These are phyloP conservation scores for Laothoe populi DNA, from an alignment of 2,888 invertebrate species.

Conservation along the genomic window DNA sequence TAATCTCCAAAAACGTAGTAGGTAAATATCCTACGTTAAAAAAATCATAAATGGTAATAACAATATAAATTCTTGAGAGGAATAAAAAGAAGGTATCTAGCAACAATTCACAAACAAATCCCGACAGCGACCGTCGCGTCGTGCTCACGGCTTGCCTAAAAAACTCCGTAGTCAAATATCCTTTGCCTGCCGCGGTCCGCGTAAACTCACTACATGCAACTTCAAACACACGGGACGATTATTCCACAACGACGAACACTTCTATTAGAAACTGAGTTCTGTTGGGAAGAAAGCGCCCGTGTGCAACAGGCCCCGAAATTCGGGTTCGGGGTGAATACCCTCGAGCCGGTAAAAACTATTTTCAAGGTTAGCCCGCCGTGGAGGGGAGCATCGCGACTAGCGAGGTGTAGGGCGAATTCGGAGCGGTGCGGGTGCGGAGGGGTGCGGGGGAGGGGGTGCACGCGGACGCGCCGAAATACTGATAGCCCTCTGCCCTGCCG, in stretches of 20 bases:
- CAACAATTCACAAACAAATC: conserved; percentile 71
- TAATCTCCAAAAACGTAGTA: not conserved
- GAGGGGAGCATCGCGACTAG: conserved; percentile 78
- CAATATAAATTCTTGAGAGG: conserved; percentile 57
- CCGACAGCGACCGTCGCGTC: conserved; percentile 59
- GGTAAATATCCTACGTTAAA: not conserved
- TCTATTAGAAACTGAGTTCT: conserved; percentile 62
- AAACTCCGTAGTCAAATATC: conserved; percentile 80
- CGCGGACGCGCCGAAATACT: conserved; percentile 82
- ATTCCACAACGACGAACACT: conserved; percentile 44
- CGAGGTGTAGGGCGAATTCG: conserved; percentile 78
- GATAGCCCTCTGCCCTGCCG: conserved; percentile 68
- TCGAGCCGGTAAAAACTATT: conserved; percentile 83
- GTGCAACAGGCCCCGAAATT: conserved; percentile 77
- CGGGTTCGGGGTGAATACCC: conserved; percentile 84
- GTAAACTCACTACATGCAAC: conserved; percentile 64
- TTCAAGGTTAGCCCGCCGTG: conserved; percentile 81
- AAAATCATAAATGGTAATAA: conserved; percentile 20
- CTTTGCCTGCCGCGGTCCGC: conserved; percentile 71
- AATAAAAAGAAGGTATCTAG: conserved; percentile 48
- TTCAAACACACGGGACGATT: conserved; percentile 56
- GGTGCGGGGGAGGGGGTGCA: conserved; percentile 50
- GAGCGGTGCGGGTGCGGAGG: conserved; percentile 55
- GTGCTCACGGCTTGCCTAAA: conserved; percentile 73
- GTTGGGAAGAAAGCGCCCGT: conserved; percentile 61